Base-by-base conservation (phyloP, 1,140 invertebrate species). In the Drosophila leontia region DNA sequence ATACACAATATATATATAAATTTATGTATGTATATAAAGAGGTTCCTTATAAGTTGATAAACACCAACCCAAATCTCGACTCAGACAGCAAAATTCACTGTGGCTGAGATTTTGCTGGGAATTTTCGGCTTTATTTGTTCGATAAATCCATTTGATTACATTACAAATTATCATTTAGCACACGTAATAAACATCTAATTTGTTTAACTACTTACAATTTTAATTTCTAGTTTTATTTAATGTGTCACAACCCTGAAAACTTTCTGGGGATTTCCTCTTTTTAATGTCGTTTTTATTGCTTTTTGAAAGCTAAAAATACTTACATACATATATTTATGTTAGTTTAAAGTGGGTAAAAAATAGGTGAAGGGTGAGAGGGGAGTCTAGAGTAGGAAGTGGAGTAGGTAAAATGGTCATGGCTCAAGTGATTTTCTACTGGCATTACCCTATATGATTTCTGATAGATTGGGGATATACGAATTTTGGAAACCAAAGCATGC, bases 381-480 rank as follows among this genome's bases (percentile, higher is more conserved):
- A 51, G 29, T 41, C 13, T 39, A 2, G 13, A 61, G 39, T 62
- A 61, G 56, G 68, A 75, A 75, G 41, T 75, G 39, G 67, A 75
- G 68, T 72, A 61, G 68, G 45, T 72, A 71, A 71, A 72, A 59
- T 58, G 65, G 65, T 72, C 69, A 71, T 72, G 69, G 69, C 67
- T 51, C 69, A 58, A 70, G 65, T 70, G 51, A 6, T 58, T 59
- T 72, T 57, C 7, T 41, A 47, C 19, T 48, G 67, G 3, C n/a
- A 23, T 39, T 45, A 59, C 65, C 64, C 35, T 41, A 19, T 48
- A n/a, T 6, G 15, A 29, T 57, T 39, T 26, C 0, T 15, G 0
- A 57, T 26, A 34, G 4, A n/a, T 48, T 3, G 29, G 41, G 50
- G 3, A 57, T 71, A 48, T 50, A 8, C 9, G 45, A 39, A 11